Base-by-base conservation (phyloP, 2,888 invertebrate genomes). In the Drosophila emarginata region DNA sequence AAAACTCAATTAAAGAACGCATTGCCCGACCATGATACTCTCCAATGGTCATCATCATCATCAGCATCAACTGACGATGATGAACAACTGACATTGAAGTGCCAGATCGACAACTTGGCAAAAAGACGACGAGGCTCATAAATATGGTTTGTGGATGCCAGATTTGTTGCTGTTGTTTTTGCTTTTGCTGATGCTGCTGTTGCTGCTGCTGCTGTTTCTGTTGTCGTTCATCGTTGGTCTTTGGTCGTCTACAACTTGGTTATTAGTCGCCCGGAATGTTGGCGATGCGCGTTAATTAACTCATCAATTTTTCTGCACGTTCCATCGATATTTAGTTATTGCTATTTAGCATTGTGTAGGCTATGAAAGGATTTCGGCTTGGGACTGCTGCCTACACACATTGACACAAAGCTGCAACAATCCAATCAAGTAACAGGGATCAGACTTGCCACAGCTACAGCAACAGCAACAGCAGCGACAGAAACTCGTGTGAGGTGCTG, bases 1-100 rank as follows among this genome's bases (percentile, higher is more conserved):
- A 84, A 85, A 85, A 85, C 87, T 85, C 84, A 85, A 85, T 85
- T 85, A 85, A 85, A 85, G 87, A 85, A 87, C 85, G 87, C 84
- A 84, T 84, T 84, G 87, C 80, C 74, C 71, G 67, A 58, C 71
- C 72, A 83, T 87, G 83, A 83, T 83, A 86, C 87, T 81, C 72
- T 57, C 64, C 57, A 52, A 40, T 64, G 66, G 61, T 50, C 21
- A 50, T 62, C 15, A 54, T 69, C 51, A 73, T 78, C 57, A 61
- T 74, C 61, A 65, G 32, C 74, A 36, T 59, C 68, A 37, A 50
- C 64, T 67, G 64, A 73, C 69, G 74, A 80, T 87, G 85, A 84
- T 81, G 74, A 84, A 87, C 81, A 84, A 82, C 84, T 84, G 80
- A 84, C 84, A 84, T 87, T 84, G 84, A 84, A 84, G 87, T 84